Conservation (phyloP, 2,888 invertebrate genomes). For the Hypolimnas misippus region DNA sequence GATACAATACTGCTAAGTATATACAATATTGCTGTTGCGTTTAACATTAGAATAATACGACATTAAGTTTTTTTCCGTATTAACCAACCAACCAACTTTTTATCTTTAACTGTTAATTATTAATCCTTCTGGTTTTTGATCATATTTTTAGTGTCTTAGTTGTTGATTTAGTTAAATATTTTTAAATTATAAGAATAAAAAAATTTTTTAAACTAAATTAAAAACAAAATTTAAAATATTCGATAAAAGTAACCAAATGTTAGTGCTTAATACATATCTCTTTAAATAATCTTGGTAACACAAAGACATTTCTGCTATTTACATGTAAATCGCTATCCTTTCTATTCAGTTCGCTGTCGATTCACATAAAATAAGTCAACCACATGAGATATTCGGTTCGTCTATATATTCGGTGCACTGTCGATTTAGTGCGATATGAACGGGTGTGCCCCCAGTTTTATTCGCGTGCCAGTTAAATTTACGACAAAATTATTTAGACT, state of each 20-base stretch:
- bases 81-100: no score
- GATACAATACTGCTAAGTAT: no score
- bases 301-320: conserved; percentile 15
- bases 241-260: not conserved
- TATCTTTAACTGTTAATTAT: no score
- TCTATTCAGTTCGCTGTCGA: conserved; percentile 18
- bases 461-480: no score
- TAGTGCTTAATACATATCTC: not conserved
- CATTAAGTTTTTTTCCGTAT: no score
- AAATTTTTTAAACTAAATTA: not conserved
- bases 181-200: not conserved
- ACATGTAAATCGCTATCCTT: conserved; percentile 14
- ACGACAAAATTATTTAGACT: no score
- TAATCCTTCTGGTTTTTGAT: no score
- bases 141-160: no score
- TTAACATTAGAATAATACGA: no score
- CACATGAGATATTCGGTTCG: conserved; percentile 10
- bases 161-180: not conserved
- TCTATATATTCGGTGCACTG: not conserved
- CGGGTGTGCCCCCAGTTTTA: no score
- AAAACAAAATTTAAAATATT: not conserved
- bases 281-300: conserved; percentile 3
- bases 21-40: no score
- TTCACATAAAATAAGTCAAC: conserved; percentile 17
- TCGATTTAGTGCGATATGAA: no score